Conservation (phyloP, 1,140 invertebrate species). For the Tribolium castaneum region DNA sequence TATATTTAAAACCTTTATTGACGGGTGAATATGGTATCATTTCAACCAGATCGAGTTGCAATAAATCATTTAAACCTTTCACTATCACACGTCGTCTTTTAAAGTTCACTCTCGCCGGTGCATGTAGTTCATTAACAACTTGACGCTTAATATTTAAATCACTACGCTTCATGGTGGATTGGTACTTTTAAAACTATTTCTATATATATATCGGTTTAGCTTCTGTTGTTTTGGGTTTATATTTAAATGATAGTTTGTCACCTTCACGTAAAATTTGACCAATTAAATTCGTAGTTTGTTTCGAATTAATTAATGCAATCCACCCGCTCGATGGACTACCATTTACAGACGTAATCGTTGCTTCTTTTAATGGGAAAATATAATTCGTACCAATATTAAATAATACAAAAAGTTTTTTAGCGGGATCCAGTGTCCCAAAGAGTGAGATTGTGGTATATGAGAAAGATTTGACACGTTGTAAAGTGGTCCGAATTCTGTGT, state of each 20-base stretch:
- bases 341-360: background rate
- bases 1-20: slow-evolving; percentile 64
- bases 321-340: background rate
- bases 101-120: slow-evolving; percentile 60
- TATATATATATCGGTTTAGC: background rate
- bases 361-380: background rate
- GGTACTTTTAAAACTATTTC: background rate
- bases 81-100: slow-evolving; percentile 58
- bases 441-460: background rate
- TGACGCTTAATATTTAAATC: slow-evolving; percentile 38
- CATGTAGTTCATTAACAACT: slow-evolving; percentile 60
- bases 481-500: too few relatives aligned
- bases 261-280: background rate
- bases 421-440: background rate
- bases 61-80: slow-evolving; percentile 61
- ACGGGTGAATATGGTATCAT: slow-evolving; percentile 57
- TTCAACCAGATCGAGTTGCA: slow-evolving; percentile 63
- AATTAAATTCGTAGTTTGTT: background rate
- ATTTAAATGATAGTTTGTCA: background rate
- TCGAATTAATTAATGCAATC: background rate
- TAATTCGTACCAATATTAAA: background rate
- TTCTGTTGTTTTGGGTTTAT: background rate
- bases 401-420: background rate
- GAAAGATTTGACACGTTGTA: background rate
- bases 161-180: background rate